Evolutionary conservation across 2,113 vertebrate genomes (phyloP).

Genomic region (Salvelinus sp.): DNA sequence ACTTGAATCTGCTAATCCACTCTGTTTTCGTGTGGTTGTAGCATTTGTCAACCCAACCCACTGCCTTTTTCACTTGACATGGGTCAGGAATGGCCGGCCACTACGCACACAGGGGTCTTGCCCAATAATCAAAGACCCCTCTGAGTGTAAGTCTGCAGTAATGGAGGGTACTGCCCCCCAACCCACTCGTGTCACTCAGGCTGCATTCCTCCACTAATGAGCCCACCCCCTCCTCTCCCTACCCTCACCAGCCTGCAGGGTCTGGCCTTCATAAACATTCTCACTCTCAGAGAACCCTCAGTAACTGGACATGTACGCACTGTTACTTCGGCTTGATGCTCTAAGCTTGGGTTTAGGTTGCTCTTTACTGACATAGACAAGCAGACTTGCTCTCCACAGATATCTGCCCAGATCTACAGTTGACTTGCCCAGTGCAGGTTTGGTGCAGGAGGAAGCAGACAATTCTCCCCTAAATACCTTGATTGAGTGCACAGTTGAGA

Average conservation of each 20-base stretch:
- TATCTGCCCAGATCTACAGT: not conserved
- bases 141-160: constrained; percentile 29
- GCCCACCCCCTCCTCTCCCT: constrained; percentile 18
- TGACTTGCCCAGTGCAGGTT: not conserved
- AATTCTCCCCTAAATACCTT: not conserved
- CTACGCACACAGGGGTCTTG: constrained; percentile 40
- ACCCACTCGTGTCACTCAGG: constrained; percentile 40
- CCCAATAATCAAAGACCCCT: constrained; percentile 32
- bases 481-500: not conserved
- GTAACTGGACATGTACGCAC: not conserved
- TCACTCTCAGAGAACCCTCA: not conserved
- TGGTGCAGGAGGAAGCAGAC: not conserved
- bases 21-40: constrained; percentile 63
- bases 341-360: not conserved
- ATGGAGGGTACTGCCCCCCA: constrained; percentile 16
- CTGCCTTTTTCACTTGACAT: constrained; percentile 56
- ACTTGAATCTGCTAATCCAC: constrained; percentile 64
- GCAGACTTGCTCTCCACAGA: not conserved
- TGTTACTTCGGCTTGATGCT: not conserved
- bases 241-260: constrained; percentile 9
- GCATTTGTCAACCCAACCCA: constrained; percentile 54
- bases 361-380: not conserved
- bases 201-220: constrained; percentile 72
- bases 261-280: not conserved
- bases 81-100: constrained; percentile 48